phyloP scores from a whole-genome alignment of 1,140 invertebrate species.

The Drosophila ficusphila region DNA sequence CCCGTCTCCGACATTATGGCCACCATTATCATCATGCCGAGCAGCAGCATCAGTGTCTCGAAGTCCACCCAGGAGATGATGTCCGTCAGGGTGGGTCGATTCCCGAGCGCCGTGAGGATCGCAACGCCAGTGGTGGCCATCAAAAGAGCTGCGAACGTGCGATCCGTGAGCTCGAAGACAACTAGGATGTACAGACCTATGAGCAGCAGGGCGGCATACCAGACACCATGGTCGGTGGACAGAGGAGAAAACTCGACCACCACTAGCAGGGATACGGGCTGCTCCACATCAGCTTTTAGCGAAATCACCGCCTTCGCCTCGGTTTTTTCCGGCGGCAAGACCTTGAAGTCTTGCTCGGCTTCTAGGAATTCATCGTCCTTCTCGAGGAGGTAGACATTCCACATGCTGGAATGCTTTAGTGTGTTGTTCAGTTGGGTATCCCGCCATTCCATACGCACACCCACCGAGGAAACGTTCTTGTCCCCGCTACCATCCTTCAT shows the following conservation, averaged over 20 bases:
- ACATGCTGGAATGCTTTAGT: not conserved
- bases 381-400: constrained; percentile 1
- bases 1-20: constrained; percentile 93
- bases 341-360: not conserved
- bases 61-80: constrained; percentile 93
- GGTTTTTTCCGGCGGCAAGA: accelerated
- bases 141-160: constrained; percentile 91
- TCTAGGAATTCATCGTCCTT: accelerated
- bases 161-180: constrained; percentile 92
- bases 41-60: constrained; percentile 92
- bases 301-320: not conserved
- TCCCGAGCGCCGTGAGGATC: constrained; percentile 88
- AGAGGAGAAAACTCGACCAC: constrained; percentile 5
- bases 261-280: constrained; percentile 17
- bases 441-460: constrained; percentile 1
- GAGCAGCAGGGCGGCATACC: constrained; percentile 89
- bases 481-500: not conserved
- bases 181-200: constrained; percentile 91
- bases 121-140: constrained; percentile 90
- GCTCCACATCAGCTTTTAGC: not conserved
- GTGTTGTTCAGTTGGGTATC: not conserved
- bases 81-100: constrained; percentile 88
- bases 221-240: constrained; percentile 84
- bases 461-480: not conserved
- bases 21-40: constrained; percentile 95